phyloP scores from a whole-genome alignment of 2,888 invertebrate species.

The Drosophila vallismaia region DNA sequence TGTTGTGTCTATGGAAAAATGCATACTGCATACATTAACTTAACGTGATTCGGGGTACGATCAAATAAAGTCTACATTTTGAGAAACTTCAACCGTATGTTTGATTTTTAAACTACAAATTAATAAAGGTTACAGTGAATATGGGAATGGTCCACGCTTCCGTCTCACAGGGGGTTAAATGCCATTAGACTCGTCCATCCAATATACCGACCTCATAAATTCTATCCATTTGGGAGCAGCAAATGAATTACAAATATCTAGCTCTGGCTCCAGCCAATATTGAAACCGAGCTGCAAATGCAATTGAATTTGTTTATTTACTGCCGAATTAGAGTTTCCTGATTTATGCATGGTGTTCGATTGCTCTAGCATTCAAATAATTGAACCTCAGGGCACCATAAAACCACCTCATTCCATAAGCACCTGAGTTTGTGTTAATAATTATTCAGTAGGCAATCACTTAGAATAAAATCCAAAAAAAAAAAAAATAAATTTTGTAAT shows the following conservation, averaged over 20 bases:
- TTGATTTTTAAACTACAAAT: slow-evolving; percentile 7
- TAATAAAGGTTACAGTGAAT: not conserved
- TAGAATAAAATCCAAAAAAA: too few relatives aligned
- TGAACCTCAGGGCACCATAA: slow-evolving; percentile 56
- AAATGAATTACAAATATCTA: slow-evolving; percentile 31
- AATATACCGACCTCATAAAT: slow-evolving; percentile 15
- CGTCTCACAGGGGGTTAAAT: not conserved
- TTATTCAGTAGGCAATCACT: not conserved
- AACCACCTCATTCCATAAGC: slow-evolving; percentile 4
- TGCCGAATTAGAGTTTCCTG: slow-evolving; percentile 27
- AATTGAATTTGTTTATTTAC: slow-evolving; percentile 47
- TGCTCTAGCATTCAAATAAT: slow-evolving; percentile 37
- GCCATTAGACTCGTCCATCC: slow-evolving; percentile 1
- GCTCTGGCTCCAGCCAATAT: slow-evolving; percentile 1
- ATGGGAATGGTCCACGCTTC: not conserved
- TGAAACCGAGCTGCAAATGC: slow-evolving; percentile 29
- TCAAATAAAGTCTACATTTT: slow-evolving; percentile 72
- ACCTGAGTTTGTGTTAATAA: not conserved
- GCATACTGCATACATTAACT: slow-evolving; percentile 45
- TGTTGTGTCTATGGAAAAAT: slow-evolving; percentile 64
- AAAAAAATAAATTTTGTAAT: not conserved
- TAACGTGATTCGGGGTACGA: slow-evolving; percentile 58
- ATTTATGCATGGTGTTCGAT: slow-evolving; percentile 41
- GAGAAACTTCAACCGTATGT: slow-evolving; percentile 57
- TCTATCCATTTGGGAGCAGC: slow-evolving; percentile 43